Percentiles rank a stretch among this genome's conserved stretches.
Conservation (phyloP, 2,797 vertebrate genomes). For the Zonotrichia albicollis region DNA sequence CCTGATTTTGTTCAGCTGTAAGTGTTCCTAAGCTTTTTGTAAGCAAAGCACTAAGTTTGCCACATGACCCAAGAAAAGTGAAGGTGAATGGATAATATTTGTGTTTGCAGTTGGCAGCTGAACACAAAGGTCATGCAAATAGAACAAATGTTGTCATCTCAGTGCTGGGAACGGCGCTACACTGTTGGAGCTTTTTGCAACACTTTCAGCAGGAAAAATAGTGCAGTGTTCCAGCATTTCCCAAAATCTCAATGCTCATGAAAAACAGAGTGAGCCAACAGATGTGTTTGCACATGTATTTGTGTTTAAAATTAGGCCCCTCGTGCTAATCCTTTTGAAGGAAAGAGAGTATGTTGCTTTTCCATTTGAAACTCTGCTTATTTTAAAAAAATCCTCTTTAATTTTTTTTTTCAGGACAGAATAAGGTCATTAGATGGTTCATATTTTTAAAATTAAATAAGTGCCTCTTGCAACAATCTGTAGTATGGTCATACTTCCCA, state of each 20-base stretch:
- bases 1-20: not conserved
- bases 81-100: slow-evolving; percentile 9
- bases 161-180: not conserved
- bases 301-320: not conserved
- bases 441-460: not conserved
- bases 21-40: not conserved
- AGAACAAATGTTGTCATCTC: slow-evolving; percentile 35
- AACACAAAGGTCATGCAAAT: slow-evolving; percentile 47
- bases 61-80: slow-evolving; percentile 5
- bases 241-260: not conserved
- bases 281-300: not conserved
- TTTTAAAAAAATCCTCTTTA: not conserved
- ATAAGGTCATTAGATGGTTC: not conserved
- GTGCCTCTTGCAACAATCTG: not conserved
- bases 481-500: not conserved
- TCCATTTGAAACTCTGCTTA: not conserved
- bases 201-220: not conserved
- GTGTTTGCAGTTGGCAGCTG: slow-evolving; percentile 15
- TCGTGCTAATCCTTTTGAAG: not conserved
- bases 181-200: not conserved
- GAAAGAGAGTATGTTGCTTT: not conserved
- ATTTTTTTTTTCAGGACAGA: not conserved
- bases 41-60: not conserved
- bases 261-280: not conserved
- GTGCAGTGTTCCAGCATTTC: not conserved